Conservation (phyloP, 2,113 vertebrate species). For the Aleadryas rufinucha region DNA sequence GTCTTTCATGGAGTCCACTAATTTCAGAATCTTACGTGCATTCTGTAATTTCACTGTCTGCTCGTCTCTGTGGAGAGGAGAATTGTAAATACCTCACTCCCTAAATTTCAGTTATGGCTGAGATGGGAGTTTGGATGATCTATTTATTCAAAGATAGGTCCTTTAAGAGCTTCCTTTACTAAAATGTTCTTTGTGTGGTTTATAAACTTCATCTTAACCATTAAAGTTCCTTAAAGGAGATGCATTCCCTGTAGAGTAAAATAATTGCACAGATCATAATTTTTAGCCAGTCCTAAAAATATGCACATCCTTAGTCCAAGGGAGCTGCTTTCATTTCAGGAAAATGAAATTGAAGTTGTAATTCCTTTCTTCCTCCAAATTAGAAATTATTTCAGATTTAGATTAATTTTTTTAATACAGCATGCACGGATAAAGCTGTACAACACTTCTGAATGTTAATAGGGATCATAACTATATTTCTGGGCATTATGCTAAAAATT, state of each 20-base stretch:
- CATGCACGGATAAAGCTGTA: background rate
- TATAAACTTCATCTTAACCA: constrained; percentile 23
- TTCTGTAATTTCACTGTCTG: background rate
- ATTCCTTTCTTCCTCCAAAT: constrained; percentile 3
- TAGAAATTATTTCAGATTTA: background rate
- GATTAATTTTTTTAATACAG: background rate
- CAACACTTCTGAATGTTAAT: background rate
- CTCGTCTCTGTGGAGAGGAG: background rate
- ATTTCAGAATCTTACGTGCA: background rate
- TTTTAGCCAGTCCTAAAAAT: constrained; percentile 12
- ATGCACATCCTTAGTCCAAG: background rate
- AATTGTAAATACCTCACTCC: background rate
- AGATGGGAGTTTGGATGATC: background rate
- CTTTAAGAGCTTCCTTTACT: constrained; percentile 7
- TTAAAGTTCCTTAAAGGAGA: background rate
- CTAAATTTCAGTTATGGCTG: background rate
- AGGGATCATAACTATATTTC: background rate
- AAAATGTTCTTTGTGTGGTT: constrained; percentile 16
- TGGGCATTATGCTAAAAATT: background rate
- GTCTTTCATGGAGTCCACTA: background rate
- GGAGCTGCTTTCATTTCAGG: constrained; percentile 9
- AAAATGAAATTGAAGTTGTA: constrained; percentile 39
- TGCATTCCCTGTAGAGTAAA: background rate
- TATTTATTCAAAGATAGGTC: background rate
- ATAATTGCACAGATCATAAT: background rate